Evolutionary conservation across 2,113 vertebrate genomes (phyloP).

Genomic region (Micronisus gabar): DNA sequence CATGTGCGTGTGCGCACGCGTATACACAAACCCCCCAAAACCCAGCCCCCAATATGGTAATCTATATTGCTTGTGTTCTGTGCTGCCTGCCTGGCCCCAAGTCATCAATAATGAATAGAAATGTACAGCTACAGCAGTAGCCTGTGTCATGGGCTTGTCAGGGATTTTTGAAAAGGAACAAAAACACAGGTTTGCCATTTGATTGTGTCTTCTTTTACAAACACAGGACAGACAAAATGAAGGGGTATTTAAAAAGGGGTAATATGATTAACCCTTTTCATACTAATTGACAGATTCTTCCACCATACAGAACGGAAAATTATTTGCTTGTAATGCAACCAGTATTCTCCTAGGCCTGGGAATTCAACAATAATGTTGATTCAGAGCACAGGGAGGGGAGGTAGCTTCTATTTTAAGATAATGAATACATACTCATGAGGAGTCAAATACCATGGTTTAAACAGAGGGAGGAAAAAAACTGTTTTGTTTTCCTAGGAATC

Average conservation of each 20-base stretch:
- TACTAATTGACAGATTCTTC: not conserved
- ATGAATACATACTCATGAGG: not conserved
- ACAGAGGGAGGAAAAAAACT: not conserved
- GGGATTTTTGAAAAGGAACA: slow-evolving; percentile 82
- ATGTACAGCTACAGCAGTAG: slow-evolving; percentile 84
- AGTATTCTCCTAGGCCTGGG: not conserved
- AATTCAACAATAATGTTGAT: slow-evolving; percentile 26
- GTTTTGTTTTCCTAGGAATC: not conserved
- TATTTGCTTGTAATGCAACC: not conserved
- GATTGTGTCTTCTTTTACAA: slow-evolving; percentile 60
- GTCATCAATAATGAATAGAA: slow-evolving; percentile 95
- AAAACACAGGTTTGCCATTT: slow-evolving; percentile 82
- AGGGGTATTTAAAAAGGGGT: not conserved
- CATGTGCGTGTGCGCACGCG: not conserved
- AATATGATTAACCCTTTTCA: not conserved
- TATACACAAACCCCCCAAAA: not conserved
- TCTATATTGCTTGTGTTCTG: slow-evolving; percentile 88
- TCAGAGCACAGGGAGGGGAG: not conserved
- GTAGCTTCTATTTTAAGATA: slow-evolving; percentile 16
- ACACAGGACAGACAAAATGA: not conserved
- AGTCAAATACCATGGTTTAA: not conserved
- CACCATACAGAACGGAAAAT: not conserved
- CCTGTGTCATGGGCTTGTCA: slow-evolving; percentile 80
- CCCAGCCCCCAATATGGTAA: slow-evolving; percentile 72
- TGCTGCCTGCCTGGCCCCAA: slow-evolving; percentile 84